Evolutionary conservation across 2,888 invertebrate genomes (phyloP), one percentile per base, ranked within the genome.

Genomic region (Ornithoptera priamus): DNA sequence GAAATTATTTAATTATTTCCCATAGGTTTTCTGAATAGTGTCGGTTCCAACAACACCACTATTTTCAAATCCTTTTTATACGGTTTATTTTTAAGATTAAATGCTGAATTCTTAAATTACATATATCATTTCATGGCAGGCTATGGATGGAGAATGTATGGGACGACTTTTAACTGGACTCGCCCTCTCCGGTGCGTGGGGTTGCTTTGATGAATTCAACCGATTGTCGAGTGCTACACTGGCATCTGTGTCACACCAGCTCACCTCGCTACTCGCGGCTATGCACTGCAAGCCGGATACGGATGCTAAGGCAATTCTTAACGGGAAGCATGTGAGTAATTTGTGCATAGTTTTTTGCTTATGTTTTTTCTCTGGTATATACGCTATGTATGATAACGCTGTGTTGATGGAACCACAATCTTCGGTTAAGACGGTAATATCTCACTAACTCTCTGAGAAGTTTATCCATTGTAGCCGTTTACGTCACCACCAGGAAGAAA

Each of bases 131-230:
- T 53, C 22, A 46, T 63, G 36, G 63, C 78, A 97, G 97, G 98
- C 98, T 63, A 97, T 99, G 88, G 99, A 99, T 89, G 96, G 97
- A 0, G 95, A 96, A 77, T 98, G 99, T 65, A 98, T 99, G 97
- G 97, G 97, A 8, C 94, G 99, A 46, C 97, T 99, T 77, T 94
- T 99, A 70, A 96, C 97, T 46, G 99, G 99, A 0, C 87, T 99
- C 62, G 97, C 98, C 0, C 96, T 97, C 81, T 96, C 97, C 80
- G 98, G 99, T 15, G 99, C 99, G 15, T 99, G 99, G 99, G 99
- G 97, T 18, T 99, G 99, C 86, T 99, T 99, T 89, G 99, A 99
- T 88, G 99, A 99, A 92, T 99, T 99, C 90, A 99, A 99, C 92
- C 96, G 99, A 1, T 92, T 99, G 50, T 97, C 99, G 78, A 97